A percentile compares a stretch with the other conserved stretches of the same genome.
Conservation (phyloP, 2,797 vertebrate genomes). For the Bucorvus abyssinicus region DNA sequence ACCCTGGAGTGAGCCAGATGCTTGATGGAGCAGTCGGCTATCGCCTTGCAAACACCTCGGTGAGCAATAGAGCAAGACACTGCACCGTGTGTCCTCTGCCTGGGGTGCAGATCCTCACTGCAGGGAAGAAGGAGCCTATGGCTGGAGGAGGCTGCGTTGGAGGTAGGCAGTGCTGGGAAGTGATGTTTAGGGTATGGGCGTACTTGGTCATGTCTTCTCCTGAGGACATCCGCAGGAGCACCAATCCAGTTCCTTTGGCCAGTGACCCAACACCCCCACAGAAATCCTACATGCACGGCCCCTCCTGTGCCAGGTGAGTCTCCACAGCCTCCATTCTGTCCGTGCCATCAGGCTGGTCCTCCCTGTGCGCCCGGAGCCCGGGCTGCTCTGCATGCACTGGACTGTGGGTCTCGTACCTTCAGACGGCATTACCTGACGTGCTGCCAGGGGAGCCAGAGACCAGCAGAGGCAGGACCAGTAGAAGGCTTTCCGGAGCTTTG, state of each 20-base stretch:
- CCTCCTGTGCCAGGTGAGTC: background rate
- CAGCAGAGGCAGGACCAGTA: background rate
- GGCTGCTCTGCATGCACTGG: accelerated
- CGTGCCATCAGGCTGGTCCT: background rate
- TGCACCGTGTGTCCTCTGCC: background rate
- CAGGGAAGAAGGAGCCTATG: background rate
- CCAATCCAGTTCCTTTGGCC: background rate
- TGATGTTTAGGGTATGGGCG: background rate
- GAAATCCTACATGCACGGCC: background rate
- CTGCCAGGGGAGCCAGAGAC: background rate
- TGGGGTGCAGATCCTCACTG: background rate
- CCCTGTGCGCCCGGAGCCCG: background rate
- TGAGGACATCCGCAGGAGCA: background rate
- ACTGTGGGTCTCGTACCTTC: background rate
- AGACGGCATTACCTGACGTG: too few relatives aligned
- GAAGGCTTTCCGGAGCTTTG: background rate
- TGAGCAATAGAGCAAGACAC: background rate
- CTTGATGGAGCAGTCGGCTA: background rate
- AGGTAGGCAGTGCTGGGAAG: background rate
- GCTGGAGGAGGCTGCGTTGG: background rate
- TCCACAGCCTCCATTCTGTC: background rate
- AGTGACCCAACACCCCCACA: background rate
- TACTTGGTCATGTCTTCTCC: background rate
- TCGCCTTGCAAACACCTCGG: background rate
- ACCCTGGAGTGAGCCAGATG: background rate